These are phyloP conservation scores for Rhinoderma darwinii DNA, from an alignment of 2,113 vertebrate genomes.

Conservation along the genomic window DNA sequence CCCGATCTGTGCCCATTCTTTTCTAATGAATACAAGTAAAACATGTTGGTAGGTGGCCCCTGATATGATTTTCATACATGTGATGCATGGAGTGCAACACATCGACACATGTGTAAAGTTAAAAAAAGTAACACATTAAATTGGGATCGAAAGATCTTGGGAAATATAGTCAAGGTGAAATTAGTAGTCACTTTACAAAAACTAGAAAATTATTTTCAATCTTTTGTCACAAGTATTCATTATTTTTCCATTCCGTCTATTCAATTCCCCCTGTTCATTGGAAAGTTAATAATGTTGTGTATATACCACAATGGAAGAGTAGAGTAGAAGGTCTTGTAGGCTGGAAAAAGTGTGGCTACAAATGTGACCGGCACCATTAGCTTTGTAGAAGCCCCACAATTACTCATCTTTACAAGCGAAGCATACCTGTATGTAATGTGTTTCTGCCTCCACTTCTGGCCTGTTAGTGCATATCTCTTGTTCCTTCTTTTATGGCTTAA, in stretches of 20 bases:
- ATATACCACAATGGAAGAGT: background rate
- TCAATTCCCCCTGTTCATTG: background rate
- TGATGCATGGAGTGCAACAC: no score
- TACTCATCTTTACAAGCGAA: background rate
- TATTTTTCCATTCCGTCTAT: background rate
- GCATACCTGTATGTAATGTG: constrained; percentile 95
- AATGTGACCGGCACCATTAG: background rate
- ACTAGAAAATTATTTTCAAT: background rate
- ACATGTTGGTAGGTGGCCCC: no score
- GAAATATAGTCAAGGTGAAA: background rate
- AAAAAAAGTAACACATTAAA: no score
- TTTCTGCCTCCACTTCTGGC: constrained; percentile 96
- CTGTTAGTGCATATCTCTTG: constrained; percentile 95
- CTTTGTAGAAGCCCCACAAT: background rate
- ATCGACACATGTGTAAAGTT: no score
- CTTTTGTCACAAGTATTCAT: background rate
- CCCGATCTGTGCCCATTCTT: no score
- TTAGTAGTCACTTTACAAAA: background rate
- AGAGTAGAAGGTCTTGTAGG: background rate
- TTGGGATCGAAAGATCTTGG: background rate
- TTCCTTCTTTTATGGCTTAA: constrained; percentile 85
- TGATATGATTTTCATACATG: no score
- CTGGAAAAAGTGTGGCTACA: background rate
- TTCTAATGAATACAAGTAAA: no score
- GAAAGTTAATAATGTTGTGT: background rate